Evolutionary conservation across 2,888 invertebrate genomes (phyloP).

Genomic region (Leucophenga montana): DNA sequence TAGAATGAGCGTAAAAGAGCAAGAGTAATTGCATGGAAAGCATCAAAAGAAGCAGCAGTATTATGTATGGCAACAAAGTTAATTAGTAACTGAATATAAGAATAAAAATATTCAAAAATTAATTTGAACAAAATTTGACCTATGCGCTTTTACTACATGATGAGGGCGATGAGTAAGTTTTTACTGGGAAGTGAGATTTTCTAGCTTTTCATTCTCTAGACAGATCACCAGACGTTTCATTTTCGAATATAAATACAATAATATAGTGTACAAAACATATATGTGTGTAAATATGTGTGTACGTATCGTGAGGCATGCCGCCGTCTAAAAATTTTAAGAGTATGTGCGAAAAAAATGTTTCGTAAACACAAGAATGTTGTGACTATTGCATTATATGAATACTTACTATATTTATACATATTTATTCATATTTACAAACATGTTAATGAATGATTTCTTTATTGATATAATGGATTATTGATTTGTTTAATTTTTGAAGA

Average conservation of each 20-base stretch:
- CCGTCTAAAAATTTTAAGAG: background rate
- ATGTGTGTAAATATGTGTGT: background rate
- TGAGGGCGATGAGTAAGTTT: background rate
- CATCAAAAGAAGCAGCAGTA: background rate
- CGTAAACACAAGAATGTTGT: background rate
- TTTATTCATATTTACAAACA: background rate
- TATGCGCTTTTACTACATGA: too few species aligned
- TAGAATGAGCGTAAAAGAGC: background rate
- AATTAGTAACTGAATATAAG: background rate
- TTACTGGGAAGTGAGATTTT: background rate
- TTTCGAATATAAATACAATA: background rate
- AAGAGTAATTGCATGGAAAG: background rate
- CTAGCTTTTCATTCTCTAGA: background rate
- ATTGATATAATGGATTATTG: background rate
- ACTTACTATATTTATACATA: too few species aligned
- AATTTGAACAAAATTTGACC: too few species aligned
- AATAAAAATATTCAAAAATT: too few species aligned
- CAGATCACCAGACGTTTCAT: slow-evolving; percentile 5
- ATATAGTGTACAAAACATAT: background rate
- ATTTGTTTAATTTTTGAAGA: background rate
- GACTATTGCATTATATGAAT: too few species aligned
- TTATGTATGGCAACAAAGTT: background rate
- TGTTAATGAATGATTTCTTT: background rate
- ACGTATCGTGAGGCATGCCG: too few species aligned
- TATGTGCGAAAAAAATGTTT: background rate